Evolutionary conservation across 2,888 invertebrate genomes (phyloP), one percentile per base, ranked within the genome.

Genomic region (Rotaria socialis): DNA sequence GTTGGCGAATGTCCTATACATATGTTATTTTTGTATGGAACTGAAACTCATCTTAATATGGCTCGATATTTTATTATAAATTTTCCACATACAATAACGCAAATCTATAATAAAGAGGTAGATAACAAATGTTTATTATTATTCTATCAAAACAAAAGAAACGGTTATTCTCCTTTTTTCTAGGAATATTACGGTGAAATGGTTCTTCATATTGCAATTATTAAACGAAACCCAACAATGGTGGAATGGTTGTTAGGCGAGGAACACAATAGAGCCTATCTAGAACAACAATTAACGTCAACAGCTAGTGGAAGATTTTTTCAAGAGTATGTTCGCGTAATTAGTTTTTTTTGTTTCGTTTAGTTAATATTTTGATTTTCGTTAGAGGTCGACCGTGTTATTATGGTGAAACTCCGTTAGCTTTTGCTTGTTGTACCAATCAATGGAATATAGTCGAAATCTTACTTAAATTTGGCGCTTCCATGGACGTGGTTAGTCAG

Each of bases 341-440:
- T 35, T 35, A 8, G 19, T 55, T 5, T 55, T 55, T 6, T 19
- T 5, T 50, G 52, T 16, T 55, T 19, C 0, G 7, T 67, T 67
- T 27, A 27, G 10, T 4, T 22, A 19, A 19, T 22, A 22, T 8
- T 55, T 55, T 19, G 19, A 14, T 8, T 52, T 52, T 52, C 8
- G 0, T 67, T 67, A 67, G 67, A 27, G 67, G 67, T 19, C 67
- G 67, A 67, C 67, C 67, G 3, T 67, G 67, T n/a, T 67, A 67
- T 67, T 67, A 67, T 67, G 67, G 67, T 27, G 67, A 67, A 67
- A 14, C 2, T 10, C 67, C 67, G 11, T 67, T 67, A 27, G 27
- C 67, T 14, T 67, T 67, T 67, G 67, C 67, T 67, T 67, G 67
- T 67, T 67, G 67, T 67, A 67, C 67, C 3, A 67, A 67, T 67